phyloP scores from a whole-genome alignment of 2,888 invertebrate species.

The Chloroclysta siterata region DNA sequence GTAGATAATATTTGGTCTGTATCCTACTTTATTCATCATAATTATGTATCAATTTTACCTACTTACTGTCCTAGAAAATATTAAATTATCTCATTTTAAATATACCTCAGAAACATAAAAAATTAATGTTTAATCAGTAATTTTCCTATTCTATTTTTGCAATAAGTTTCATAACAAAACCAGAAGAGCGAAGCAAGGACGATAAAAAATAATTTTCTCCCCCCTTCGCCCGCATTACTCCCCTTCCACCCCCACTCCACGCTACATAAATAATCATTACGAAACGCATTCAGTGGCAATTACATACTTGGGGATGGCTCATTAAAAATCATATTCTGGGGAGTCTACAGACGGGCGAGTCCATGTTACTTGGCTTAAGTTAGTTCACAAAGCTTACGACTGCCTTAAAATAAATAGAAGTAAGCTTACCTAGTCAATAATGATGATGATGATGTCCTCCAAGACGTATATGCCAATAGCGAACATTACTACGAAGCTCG shows the following conservation, averaged over 20 bases:
- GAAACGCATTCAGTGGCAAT: conserved; percentile 70
- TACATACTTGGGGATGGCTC: conserved; percentile 72
- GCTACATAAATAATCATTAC: conserved; percentile 75
- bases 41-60: no score
- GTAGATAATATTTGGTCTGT: no score
- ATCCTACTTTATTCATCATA: no score
- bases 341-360: conserved; percentile 41
- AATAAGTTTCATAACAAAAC: conserved; percentile 37
- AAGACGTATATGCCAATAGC: no score
- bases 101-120: conserved; percentile 9
- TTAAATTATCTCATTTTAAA: no score
- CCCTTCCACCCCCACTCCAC: conserved; percentile 36
- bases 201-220: conserved; percentile 74
- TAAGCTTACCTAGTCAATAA: no score
- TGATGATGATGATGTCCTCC: no score
- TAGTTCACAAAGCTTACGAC: neutral
- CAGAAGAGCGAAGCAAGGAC: conserved; percentile 42
- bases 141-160: conserved; percentile 22
- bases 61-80: no score
- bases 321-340: conserved; percentile 71
- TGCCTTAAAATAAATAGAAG: no score
- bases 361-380: neutral
- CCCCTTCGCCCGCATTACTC: conserved; percentile 42
- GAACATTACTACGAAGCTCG: no score
- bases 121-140: conserved; percentile 25